Conservation (phyloP, 2,888 invertebrate species). For the Drosophila cognata region DNA sequence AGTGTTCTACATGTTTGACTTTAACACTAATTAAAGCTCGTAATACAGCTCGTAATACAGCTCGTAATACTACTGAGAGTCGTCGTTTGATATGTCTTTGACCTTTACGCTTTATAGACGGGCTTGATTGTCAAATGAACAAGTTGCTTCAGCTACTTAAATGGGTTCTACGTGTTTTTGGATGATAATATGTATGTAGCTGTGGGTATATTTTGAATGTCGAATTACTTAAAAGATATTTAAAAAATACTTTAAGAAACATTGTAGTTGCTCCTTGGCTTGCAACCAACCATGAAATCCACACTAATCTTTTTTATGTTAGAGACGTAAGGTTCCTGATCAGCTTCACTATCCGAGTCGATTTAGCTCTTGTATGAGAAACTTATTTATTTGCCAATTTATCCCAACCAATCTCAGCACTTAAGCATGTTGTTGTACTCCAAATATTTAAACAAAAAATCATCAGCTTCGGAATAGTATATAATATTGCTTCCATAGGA, state of each 20-base stretch:
- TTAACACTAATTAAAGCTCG: conserved; percentile 30
- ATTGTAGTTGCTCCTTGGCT: not conserved
- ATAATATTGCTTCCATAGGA: not conserved
- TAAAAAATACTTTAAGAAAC: not conserved
- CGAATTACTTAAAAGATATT: not conserved
- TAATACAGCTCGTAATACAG: conserved; percentile 6
- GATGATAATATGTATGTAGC: not conserved
- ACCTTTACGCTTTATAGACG: conserved; percentile 62
- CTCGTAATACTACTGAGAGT: conserved; percentile 36
- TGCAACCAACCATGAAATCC: not conserved
- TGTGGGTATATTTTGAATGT: not conserved
- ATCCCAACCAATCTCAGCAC: not conserved
- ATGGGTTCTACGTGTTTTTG: not conserved
- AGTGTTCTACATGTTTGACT: conserved; percentile 30
- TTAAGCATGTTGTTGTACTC: not conserved
- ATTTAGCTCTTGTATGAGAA: not conserved
- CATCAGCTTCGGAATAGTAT: not conserved
- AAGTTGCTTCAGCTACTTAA: not conserved
- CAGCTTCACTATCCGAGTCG: too few relatives aligned
- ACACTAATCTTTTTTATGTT: too few relatives aligned
- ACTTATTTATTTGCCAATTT: not conserved
- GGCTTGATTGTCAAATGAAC: not conserved
- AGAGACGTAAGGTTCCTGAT: too few relatives aligned
- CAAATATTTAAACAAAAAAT: not conserved
- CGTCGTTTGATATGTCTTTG: conserved; percentile 67